Evolutionary conservation across 2,888 invertebrate species (phyloP).

Genomic region (Eupithecia centaureata): DNA sequence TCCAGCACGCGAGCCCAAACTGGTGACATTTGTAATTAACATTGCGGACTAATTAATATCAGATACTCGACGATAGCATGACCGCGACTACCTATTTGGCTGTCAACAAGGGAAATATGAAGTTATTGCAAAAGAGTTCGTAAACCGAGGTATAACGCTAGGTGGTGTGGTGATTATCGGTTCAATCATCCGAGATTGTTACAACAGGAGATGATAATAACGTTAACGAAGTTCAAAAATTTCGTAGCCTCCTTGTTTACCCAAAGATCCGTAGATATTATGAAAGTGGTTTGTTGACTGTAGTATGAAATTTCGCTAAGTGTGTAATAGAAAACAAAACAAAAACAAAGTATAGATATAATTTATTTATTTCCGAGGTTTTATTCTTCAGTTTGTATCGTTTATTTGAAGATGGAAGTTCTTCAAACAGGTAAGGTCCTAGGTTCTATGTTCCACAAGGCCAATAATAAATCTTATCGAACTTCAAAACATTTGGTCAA

Average conservation of each 20-base stretch:
- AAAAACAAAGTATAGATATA: no score
- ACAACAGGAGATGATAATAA: not conserved
- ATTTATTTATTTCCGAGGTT: no score
- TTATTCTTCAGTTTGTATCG: no score
- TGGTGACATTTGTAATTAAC: constrained; percentile 27
- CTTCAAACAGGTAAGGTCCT: no score
- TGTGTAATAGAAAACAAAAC: no score
- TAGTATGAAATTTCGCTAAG: no score
- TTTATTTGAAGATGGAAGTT: no score
- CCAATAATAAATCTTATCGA: not conserved
- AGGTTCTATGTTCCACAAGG: not conserved
- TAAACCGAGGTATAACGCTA: not conserved
- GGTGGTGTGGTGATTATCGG: not conserved
- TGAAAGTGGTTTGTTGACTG: no score
- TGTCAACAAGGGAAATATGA: not conserved
- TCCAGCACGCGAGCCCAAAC: constrained; percentile 27
- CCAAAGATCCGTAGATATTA: no score
- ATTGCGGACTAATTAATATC: constrained; percentile 5
- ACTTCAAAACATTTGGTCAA: constrained; percentile 2
- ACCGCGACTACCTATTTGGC: not conserved
- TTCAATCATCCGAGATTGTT: not conserved
- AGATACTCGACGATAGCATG: not conserved
- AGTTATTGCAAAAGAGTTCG: not conserved
- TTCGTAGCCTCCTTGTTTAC: not conserved
- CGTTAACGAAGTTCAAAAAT: not conserved